Conservation (phyloP, 2,797 vertebrate species). For the Sebastes hubbsi region DNA sequence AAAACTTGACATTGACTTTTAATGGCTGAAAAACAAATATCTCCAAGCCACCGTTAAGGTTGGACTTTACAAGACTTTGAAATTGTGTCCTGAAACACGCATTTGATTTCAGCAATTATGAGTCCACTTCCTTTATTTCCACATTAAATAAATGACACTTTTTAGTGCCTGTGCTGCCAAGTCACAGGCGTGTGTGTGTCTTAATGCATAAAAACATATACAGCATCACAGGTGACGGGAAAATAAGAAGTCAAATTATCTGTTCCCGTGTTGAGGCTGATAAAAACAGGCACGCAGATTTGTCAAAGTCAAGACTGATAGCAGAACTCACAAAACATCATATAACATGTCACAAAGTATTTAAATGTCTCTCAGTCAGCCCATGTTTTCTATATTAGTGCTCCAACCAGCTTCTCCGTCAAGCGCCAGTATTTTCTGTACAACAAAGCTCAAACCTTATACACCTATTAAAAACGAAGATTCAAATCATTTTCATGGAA, state of each 20-base stretch:
- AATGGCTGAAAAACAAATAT: not conserved
- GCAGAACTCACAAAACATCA: not conserved
- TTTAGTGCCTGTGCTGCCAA: not conserved
- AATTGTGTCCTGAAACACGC: not conserved
- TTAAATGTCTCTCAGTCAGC: not conserved
- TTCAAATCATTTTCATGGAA: not conserved
- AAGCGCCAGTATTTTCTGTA: not conserved
- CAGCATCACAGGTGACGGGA: not conserved
- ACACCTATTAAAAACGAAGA: not conserved
- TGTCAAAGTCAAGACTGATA: constrained; percentile 20
- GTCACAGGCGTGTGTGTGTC: not conserved
- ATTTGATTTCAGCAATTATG: not conserved
- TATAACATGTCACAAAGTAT: not conserved
- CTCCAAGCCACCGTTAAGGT: not conserved
- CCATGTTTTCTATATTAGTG: not conserved
- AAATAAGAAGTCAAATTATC: constrained; percentile 10
- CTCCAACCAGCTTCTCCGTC: not conserved
- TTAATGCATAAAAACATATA: not conserved
- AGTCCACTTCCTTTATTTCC: not conserved
- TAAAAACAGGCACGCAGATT: not conserved
- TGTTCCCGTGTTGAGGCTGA: not conserved
- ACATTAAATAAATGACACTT: not conserved
- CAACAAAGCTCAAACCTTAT: not conserved
- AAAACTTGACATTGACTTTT: constrained; percentile 26
- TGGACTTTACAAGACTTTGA: not conserved